Conservation (phyloP, 2,797 vertebrate species). For the Chrosomus eos region DNA sequence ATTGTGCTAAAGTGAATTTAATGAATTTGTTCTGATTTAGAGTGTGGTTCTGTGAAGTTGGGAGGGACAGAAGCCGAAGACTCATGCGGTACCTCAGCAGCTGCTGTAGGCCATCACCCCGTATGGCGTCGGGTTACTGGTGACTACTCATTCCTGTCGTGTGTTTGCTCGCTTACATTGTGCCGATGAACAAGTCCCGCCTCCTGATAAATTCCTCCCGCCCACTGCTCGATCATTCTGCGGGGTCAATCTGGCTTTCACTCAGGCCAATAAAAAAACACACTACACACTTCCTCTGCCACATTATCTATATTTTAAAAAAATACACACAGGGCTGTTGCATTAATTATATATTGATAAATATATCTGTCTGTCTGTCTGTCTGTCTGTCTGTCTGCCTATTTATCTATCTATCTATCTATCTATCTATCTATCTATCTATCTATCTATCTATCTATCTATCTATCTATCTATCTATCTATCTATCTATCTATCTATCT, state of each 20-base stretch:
- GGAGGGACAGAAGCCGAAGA: slow-evolving; percentile 22
- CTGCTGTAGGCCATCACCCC: slow-evolving; percentile 79
- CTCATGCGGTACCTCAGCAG: slow-evolving; percentile 70
- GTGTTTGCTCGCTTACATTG: slow-evolving; percentile 37
- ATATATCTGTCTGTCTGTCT: too few species aligned
- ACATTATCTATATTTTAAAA: too few species aligned
- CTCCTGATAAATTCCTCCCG: background rate
- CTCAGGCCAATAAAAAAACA: background rate
- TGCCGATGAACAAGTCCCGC: slow-evolving; percentile 25
- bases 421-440: rapidly evolving
- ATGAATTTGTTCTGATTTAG: slow-evolving; percentile 39
- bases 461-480: too few species aligned
- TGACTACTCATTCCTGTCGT: slow-evolving; percentile 83
- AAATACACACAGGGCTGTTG: too few species aligned
- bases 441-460: rapidly evolving
- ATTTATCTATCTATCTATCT: too few species aligned
- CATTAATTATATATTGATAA: too few species aligned
- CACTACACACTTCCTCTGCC: background rate
- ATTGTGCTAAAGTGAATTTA: slow-evolving; percentile 29
- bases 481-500: too few species aligned
- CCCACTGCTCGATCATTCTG: background rate
- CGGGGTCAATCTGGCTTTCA: background rate
- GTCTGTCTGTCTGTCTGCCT: too few species aligned
- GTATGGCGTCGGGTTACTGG: slow-evolving; percentile 82
- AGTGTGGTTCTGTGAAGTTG: background rate